Percentiles rank a stretch among this genome's conserved stretches.
Conservation (phyloP, 2,888 invertebrate genomes). For the Diaphora mendica region DNA sequence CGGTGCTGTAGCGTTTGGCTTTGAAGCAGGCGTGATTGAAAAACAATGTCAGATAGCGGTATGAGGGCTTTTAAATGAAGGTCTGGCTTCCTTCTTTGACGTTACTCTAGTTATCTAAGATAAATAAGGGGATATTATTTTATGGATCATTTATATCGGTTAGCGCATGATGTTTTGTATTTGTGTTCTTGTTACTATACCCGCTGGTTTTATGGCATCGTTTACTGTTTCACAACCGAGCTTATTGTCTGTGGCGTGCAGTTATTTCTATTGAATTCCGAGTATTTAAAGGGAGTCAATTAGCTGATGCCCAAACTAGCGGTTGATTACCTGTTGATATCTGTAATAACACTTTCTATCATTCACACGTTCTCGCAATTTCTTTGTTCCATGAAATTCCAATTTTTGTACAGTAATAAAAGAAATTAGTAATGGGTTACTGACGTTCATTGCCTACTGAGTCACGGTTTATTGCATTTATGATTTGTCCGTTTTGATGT, state of each 20-base stretch:
- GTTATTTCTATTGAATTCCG: slow-evolving; percentile 63
- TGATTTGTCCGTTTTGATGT: slow-evolving; percentile 38
- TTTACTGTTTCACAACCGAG: slow-evolving; percentile 45
- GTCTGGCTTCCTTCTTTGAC: slow-evolving; percentile 27
- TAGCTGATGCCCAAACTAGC: slow-evolving; percentile 62
- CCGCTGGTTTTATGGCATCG: slow-evolving; percentile 41
- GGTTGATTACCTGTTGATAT: slow-evolving; percentile 56
- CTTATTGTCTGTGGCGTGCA: slow-evolving; percentile 50
- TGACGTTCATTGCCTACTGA: slow-evolving; percentile 47
- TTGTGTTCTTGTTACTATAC: background rate
- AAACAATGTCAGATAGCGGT: slow-evolving; percentile 44
- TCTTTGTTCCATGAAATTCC: slow-evolving; percentile 60
- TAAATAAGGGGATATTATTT: slow-evolving; percentile 20
- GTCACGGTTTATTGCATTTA: slow-evolving; percentile 49
- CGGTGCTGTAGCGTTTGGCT: slow-evolving; percentile 39
- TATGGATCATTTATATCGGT: slow-evolving; percentile 4
- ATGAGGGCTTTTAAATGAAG: slow-evolving; percentile 25
- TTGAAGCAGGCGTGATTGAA: slow-evolving; percentile 44
- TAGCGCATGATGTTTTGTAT: slow-evolving; percentile 4
- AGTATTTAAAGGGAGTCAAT: slow-evolving; percentile 74
- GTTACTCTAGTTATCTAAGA: slow-evolving; percentile 21
- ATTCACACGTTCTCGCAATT: slow-evolving; percentile 61
- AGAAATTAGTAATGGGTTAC: slow-evolving; percentile 55
- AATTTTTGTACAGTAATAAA: slow-evolving; percentile 50
- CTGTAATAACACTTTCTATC: slow-evolving; percentile 60